These are phyloP conservation scores for Arctocebus calabarensis DNA, from an alignment of 2,797 vertebrate species.

Conservation along the genomic window DNA sequence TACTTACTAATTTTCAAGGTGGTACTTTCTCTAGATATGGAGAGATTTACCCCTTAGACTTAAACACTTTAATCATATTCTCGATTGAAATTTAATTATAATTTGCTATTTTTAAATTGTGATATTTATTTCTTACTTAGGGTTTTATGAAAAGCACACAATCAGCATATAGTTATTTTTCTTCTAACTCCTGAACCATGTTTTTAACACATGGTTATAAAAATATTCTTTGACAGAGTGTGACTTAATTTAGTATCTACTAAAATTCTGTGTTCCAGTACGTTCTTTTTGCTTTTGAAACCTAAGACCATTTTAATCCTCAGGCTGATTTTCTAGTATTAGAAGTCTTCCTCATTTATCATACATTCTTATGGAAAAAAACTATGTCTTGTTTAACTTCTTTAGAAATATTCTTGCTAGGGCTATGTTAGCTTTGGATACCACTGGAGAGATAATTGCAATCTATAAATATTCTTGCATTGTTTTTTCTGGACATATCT, in stretches of 20 bases:
- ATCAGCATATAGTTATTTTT: background rate
- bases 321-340: background rate
- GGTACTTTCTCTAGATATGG: background rate
- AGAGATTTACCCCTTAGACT: background rate
- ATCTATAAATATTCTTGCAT: constrained; percentile 25
- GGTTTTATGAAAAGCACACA: background rate
- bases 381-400: background rate
- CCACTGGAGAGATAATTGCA: constrained; percentile 3
- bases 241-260: background rate
- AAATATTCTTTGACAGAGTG: background rate
- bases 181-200: background rate
- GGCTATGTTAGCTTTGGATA: constrained; percentile 27
- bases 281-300: background rate
- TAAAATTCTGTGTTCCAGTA: background rate
- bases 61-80: constrained; percentile 49
- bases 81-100: constrained; percentile 5
- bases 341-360: background rate
- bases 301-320: background rate
- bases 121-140: background rate
- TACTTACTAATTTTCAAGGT: background rate
- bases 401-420: background rate
- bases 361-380: background rate
- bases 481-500: constrained; percentile 45
- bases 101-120: background rate
- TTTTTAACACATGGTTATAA: background rate